Conservation (phyloP, 2,113 vertebrate genomes). For the Empidonax traillii region DNA sequence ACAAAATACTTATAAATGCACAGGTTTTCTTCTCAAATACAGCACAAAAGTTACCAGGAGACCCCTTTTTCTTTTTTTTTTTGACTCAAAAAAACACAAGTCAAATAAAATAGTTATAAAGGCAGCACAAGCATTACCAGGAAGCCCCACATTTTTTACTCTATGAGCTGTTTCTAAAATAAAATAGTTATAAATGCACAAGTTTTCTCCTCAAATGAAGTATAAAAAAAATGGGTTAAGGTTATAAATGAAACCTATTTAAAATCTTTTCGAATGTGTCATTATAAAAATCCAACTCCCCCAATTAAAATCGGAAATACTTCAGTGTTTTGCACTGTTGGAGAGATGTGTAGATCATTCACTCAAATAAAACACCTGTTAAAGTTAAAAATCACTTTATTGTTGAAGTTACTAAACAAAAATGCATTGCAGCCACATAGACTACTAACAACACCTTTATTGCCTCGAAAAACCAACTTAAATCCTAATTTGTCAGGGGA, state of each 20-base stretch:
- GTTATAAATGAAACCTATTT: conserved; percentile 4
- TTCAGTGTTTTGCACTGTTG: neutral
- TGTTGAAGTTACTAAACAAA: neutral
- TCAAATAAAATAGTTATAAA: neutral
- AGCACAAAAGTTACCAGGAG: neutral
- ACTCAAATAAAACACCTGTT: neutral
- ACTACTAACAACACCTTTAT: neutral
- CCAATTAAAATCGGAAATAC: neutral
- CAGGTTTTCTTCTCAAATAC: neutral
- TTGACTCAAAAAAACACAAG: neutral
- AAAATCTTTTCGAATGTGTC: neutral
- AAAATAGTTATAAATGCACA: conserved; percentile 50
- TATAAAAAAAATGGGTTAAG: neutral
- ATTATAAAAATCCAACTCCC: neutral
- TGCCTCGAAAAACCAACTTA: neutral
- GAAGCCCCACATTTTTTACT: conserved; percentile 9
- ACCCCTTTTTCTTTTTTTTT: neutral
- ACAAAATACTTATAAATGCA: neutral
- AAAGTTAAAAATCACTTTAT: neutral
- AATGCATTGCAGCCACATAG: neutral
- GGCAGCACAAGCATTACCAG: fast-evolving
- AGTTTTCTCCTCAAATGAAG: neutral
- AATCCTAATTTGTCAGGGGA: neutral
- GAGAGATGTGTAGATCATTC: neutral
- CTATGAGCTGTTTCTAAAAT: conserved; percentile 50